phyloP scores from a whole-genome alignment of 2,797 vertebrate species.

The Mormyrus proboscirostris region DNA sequence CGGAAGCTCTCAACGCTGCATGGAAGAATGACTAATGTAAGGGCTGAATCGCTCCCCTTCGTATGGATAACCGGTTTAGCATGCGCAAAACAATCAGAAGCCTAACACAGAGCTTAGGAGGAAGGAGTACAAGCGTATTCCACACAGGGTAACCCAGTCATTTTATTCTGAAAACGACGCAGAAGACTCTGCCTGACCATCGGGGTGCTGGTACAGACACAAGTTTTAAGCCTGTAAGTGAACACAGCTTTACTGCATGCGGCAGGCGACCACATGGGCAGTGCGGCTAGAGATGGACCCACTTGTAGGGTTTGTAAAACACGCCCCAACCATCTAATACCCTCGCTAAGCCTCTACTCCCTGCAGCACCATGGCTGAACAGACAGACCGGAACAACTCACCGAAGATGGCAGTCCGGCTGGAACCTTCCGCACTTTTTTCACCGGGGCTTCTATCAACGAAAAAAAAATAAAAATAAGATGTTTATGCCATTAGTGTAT shows the following conservation, averaged over 20 bases:
- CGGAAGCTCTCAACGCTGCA: neutral
- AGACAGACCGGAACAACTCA: constrained; percentile 50
- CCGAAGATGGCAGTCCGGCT: constrained; percentile 91
- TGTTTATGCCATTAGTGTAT: neutral
- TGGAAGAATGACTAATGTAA: constrained; percentile 1
- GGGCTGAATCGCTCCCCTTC: neutral
- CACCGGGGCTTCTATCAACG: constrained; percentile 72
- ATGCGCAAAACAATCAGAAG: neutral
- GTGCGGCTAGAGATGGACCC: neutral
- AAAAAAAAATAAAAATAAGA: constrained; percentile 8
- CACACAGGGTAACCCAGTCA: neutral
- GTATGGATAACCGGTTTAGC: neutral
- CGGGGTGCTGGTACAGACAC: neutral
- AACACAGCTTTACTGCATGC: neutral
- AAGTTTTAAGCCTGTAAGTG: neutral
- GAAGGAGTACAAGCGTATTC: neutral
- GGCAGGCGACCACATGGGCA: neutral
- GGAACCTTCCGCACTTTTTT: constrained; percentile 97
- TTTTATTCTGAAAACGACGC: neutral
- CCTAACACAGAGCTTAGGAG: neutral
- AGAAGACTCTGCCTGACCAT: neutral
- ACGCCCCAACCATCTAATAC: neutral
- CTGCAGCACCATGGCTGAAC: neutral
- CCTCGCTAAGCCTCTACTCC: neutral
- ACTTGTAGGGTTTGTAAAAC: neutral